Conservation (phyloP, 2,888 invertebrate genomes). For the Unio delphinus region DNA sequence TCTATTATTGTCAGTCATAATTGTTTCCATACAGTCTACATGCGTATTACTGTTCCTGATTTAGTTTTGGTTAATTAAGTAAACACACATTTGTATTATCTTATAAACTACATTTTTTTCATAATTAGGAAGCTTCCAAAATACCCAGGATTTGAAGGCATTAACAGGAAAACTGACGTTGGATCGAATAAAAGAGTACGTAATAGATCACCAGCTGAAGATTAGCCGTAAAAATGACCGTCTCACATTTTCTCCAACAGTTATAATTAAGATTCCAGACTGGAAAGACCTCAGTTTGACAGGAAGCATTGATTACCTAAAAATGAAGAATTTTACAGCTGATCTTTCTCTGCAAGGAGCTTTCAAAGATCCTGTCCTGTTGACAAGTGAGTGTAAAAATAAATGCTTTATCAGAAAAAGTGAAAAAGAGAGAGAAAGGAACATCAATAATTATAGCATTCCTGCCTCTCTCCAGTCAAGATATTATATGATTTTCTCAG, state of each 20-base stretch:
- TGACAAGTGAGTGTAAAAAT: conserved; percentile 24
- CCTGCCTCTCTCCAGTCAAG: no score
- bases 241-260: conserved; percentile 44
- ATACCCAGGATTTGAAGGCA: conserved; percentile 39
- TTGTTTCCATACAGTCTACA: no score
- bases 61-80: no score
- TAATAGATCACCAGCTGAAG: conserved; percentile 47
- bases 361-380: conserved; percentile 23
- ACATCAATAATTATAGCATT: no score
- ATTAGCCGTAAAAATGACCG: conserved; percentile 31
- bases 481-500: background rate
- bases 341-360: conserved; percentile 30
- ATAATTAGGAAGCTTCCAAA: conserved; percentile 36
- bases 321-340: conserved; percentile 27
- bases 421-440: no score
- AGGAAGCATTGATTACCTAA: conserved; percentile 31
- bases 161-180: conserved; percentile 42
- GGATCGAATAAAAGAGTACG: conserved; percentile 49
- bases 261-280: conserved; percentile 47
- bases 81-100: no score
- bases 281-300: conserved; percentile 39
- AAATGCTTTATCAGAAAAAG: no score
- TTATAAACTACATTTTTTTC: background rate
- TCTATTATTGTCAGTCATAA: no score
- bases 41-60: no score